Percentiles rank a stretch among this genome's conserved stretches.
phyloP scores from a whole-genome alignment of 2,797 vertebrate genomes.

The Gymnothorax javanicus region DNA sequence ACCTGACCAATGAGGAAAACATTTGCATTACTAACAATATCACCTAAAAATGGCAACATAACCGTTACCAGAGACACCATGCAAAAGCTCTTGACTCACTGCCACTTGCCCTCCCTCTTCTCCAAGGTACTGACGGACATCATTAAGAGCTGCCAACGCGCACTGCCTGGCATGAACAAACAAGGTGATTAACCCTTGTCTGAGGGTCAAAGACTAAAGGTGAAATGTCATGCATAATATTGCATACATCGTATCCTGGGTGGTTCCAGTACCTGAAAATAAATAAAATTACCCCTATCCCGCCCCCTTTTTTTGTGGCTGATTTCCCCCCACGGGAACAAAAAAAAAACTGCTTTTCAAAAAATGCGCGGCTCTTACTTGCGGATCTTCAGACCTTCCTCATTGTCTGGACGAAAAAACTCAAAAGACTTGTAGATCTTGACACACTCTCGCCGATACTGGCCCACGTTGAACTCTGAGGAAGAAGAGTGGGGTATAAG shows the following conservation, averaged over 20 bases:
- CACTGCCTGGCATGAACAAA: conserved; percentile 78
- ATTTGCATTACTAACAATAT: background rate
- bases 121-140: conserved; percentile 88
- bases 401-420: conserved; percentile 96
- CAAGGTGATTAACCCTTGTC: background rate
- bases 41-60: background rate
- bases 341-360: background rate
- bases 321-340: background rate
- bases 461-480: conserved; percentile 95
- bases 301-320: background rate
- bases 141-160: conserved; percentile 87
- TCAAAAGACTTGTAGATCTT: conserved; percentile 98
- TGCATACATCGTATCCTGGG: background rate
- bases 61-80: background rate
- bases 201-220: background rate
- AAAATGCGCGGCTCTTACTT: conserved; percentile 71
- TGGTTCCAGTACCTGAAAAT: background rate
- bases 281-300: background rate
- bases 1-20: conserved; percentile 70
- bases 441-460: conserved; percentile 90
- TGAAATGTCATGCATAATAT: background rate
- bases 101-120: conserved; percentile 93
- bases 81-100: conserved; percentile 66
- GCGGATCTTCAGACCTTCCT: conserved; percentile 93
- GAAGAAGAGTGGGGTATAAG: background rate